Conservation (phyloP, 2,888 invertebrate genomes). For the Brenthis ino region DNA sequence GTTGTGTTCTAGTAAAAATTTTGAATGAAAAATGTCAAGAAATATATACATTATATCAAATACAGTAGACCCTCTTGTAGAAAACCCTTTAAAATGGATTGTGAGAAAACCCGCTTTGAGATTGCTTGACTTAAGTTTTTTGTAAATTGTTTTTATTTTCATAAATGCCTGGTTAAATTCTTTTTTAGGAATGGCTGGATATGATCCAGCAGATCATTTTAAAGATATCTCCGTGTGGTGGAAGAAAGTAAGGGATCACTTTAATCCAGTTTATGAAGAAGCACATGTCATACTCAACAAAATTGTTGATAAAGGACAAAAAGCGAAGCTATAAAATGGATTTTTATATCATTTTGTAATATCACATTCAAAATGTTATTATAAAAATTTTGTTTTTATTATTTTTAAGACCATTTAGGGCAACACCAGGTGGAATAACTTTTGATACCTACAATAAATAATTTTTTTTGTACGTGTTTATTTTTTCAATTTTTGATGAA, state of each 20-base stretch:
- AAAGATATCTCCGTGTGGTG: constrained; percentile 85
- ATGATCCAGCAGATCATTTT: constrained; percentile 83
- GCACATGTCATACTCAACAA: constrained; percentile 83
- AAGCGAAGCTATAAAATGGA: constrained; percentile 32
- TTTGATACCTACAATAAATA: no score
- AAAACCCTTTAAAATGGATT: no score
- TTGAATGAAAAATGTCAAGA: no score
- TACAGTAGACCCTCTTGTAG: no score
- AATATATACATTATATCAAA: no score
- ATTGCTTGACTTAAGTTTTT: no score
- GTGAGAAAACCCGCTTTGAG: no score
- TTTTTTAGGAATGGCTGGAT: constrained; percentile 85
- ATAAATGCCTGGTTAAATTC: not conserved
- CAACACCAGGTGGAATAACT: no score
- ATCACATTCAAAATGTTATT: not conserved
- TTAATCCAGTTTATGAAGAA: constrained; percentile 85
- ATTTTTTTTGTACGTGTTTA: no score
- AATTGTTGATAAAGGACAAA: constrained; percentile 57
- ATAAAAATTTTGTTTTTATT: not conserved
- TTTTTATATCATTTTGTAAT: not conserved
- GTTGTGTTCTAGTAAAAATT: no score
- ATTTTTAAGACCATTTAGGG: no score
- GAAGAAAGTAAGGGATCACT: constrained; percentile 82
- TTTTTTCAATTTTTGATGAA: no score
- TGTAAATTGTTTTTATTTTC: not conserved